Evolutionary conservation across 2,797 vertebrate genomes (phyloP).

Genomic region (Erpetoichthys calabaricus): DNA sequence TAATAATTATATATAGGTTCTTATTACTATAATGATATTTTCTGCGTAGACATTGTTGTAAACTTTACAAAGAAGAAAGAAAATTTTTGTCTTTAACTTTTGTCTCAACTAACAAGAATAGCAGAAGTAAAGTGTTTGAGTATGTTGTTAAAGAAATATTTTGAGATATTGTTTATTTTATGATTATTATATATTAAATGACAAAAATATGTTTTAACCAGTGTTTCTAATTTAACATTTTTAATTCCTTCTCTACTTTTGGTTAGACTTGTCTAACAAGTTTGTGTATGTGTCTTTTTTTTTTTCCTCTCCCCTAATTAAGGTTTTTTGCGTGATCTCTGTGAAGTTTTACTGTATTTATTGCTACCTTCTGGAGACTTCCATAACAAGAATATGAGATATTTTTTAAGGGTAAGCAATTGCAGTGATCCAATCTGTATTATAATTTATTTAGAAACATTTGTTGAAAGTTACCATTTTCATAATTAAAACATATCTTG

Average conservation of each 20-base stretch:
- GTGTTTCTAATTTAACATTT: not conserved
- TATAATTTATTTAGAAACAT: conserved; percentile 2
- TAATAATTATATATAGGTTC: too few relatives aligned
- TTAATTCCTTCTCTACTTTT: not conserved
- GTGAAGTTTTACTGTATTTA: conserved; percentile 94
- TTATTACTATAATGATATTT: too few relatives aligned
- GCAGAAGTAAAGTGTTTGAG: too few relatives aligned
- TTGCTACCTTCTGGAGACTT: conserved; percentile 99
- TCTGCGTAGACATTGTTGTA: too few relatives aligned
- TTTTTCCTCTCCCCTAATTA: conserved; percentile 19
- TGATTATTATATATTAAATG: too few relatives aligned
- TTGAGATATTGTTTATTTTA: too few relatives aligned
- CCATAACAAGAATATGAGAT: conserved; percentile 99
- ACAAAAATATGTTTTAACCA: too few relatives aligned
- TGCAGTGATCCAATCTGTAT: not conserved
- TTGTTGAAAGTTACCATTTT: not conserved
- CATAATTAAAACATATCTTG: not conserved
- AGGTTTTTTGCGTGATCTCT: conserved; percentile 95
- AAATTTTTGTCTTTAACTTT: too few relatives aligned
- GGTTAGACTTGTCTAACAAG: conserved; percentile 10
- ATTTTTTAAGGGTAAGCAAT: conserved; percentile 84
- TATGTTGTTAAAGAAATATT: too few relatives aligned
- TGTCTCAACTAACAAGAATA: too few relatives aligned
- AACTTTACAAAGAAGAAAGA: too few relatives aligned
- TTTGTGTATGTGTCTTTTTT: conserved; percentile 12